A percentile compares a stretch with the other conserved stretches of the same genome.
Evolutionary conservation across 2,113 vertebrate genomes (phyloP).

Genomic region (Varanus salvator): DNA sequence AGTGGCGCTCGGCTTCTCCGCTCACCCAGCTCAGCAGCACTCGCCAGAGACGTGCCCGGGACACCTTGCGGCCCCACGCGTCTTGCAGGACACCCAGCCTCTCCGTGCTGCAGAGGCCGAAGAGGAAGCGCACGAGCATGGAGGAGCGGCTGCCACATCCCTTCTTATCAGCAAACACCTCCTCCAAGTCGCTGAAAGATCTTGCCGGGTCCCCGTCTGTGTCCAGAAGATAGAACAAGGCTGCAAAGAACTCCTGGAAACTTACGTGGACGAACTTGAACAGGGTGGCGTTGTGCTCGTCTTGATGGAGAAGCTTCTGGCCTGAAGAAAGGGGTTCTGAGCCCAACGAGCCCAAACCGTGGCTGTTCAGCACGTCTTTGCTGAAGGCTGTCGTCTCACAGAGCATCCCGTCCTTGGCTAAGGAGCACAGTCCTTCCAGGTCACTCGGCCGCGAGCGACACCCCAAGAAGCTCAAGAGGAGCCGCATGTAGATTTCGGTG

Average conservation of each 20-base stretch:
- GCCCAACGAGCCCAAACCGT: not conserved
- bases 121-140: constrained; percentile 30
- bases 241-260: constrained; percentile 60
- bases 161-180: not conserved
- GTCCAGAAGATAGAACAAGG: constrained; percentile 20
- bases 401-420: constrained; percentile 16
- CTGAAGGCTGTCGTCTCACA: not conserved
- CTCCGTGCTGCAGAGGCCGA: constrained; percentile 7
- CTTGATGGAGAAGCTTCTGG: not conserved
- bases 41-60: not conserved
- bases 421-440: not conserved
- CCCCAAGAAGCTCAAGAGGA: constrained; percentile 51
- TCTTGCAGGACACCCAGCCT: not conserved
- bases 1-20: not conserved
- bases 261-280: constrained; percentile 49
- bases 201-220: not conserved
- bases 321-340: constrained; percentile 15
- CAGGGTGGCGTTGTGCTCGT: not conserved
- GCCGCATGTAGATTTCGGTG: constrained; percentile 48
- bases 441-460: not conserved
- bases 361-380: not conserved
- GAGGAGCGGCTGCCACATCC: no score
- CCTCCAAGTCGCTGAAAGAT: not conserved
- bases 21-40: not conserved
- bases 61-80: not conserved